Conservation (phyloP, 2,888 invertebrate species). For the Mythimna loreyi region DNA sequence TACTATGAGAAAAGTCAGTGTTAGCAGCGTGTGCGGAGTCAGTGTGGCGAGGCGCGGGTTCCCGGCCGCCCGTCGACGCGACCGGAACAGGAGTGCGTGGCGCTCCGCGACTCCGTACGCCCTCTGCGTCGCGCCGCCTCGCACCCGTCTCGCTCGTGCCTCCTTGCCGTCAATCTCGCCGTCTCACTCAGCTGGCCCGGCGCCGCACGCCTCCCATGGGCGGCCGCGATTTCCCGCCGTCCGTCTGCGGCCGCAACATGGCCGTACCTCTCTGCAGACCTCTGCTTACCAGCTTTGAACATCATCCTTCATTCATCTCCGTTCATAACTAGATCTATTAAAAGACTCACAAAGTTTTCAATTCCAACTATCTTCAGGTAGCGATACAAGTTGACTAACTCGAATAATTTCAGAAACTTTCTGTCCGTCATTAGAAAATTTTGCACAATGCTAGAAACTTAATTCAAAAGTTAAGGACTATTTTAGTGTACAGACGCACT, state of each 20-base stretch:
- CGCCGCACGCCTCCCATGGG: conserved; percentile 90
- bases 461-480: background rate
- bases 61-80: conserved; percentile 90
- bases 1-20: conserved; percentile 85
- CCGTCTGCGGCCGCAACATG: conserved; percentile 85
- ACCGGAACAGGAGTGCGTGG: conserved; percentile 90
- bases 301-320: conserved; percentile 68
- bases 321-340: conserved; percentile 1
- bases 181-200: conserved; percentile 80
- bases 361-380: conserved; percentile 1
- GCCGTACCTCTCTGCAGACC: conserved; percentile 82
- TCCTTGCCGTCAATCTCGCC: conserved; percentile 67
- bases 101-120: conserved; percentile 88
- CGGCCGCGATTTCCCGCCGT: conserved; percentile 90
- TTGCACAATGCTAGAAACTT: conserved; percentile 1
- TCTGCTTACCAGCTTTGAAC: conserved; percentile 77
- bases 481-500: background rate
- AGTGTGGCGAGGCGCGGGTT: conserved; percentile 88
- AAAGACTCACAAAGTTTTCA: background rate
- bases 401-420: conserved; percentile 26
- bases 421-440: background rate
- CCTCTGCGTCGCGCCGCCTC: conserved; percentile 92
- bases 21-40: conserved; percentile 81
- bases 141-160: conserved; percentile 81
- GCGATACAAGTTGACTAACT: conserved; percentile 4